Evolutionary conservation across 2,113 vertebrate species (phyloP), one percentile per base, ranked within the genome.

Genomic region (Equus przewalskii): DNA sequence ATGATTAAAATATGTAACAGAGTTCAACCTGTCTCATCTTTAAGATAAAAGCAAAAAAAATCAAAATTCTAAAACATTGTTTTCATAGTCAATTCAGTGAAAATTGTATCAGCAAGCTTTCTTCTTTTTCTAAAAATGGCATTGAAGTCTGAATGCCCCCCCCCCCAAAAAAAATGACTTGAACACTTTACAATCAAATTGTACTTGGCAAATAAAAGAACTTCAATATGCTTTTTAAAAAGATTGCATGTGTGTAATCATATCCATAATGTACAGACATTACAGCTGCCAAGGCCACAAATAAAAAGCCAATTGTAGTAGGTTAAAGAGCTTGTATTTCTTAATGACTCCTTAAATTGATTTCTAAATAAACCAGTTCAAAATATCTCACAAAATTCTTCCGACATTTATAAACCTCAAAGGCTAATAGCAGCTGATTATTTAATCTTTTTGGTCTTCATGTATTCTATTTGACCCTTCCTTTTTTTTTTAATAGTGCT

Each of bases 341-440:
- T 44, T 88, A 96, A 86, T 28, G 26, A 80, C 15, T 56, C 54
- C 7, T 58, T 70, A 44, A 69, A 28, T 44, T 28, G 26, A 65
- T 69, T 87, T 95, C 12, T 33, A 82, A 91, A 95, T 88, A 69
- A 94, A 89, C 41, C 15, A 65, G 49, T 56, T 0, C 19, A 95
- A 79, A 92, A 21, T 28, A 51, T 5, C 30, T 30, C 15, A 60
- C 24, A 83, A 65, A 89, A 62, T 6, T 21, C 41, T 90, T 41
- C 3, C 7, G 67, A 51, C 19, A 64, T 81, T 97, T 84, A 91
- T 80, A 91, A 94, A 90, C 76, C 60, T 58, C 44, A 83, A 49
- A 69, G 7, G 6, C n/a, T 33, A 14, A 46, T 15, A 33, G 0
- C 1, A 56, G 5, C 15, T 62, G 2, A 58, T 28, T 58, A 41